Conservation (phyloP, 2,797 vertebrate genomes). For the Galagoides demidoff region DNA sequence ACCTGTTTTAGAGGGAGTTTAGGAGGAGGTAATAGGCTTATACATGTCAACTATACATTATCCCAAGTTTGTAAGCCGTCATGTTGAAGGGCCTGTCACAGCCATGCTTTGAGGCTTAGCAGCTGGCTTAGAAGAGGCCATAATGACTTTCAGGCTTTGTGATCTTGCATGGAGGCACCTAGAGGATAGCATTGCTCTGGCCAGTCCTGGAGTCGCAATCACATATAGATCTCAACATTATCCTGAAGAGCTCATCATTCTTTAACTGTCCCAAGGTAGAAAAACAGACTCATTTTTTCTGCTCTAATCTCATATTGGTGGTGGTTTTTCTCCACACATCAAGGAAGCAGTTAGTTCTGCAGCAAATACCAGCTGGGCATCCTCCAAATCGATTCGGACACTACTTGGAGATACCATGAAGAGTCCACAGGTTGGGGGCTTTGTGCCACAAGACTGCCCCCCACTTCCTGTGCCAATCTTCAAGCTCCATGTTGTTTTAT, state of each 20-base stretch:
- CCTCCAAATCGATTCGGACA: background rate
- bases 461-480: background rate
- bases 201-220: background rate
- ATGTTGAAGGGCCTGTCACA: background rate
- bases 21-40: background rate
- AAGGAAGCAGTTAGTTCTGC: background rate
- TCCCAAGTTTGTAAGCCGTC: background rate
- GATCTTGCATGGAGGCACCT: background rate
- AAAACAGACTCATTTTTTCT: background rate
- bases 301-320: background rate
- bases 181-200: background rate
- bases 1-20: background rate
- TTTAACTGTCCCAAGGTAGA: background rate
- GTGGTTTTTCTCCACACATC: background rate
- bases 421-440: background rate
- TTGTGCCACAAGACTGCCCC: background rate
- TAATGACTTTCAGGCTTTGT: slow-evolving; percentile 18
- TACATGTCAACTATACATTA: slow-evolving; percentile 24
- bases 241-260: background rate
- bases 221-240: background rate
- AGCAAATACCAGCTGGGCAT: background rate
- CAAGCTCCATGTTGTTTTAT: background rate
- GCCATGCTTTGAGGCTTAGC: background rate
- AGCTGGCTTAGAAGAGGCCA: background rate
- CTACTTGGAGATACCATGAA: background rate